Evolutionary conservation across 2,113 vertebrate genomes (phyloP).

Genomic region (Hirundichthys speculiger): DNA sequence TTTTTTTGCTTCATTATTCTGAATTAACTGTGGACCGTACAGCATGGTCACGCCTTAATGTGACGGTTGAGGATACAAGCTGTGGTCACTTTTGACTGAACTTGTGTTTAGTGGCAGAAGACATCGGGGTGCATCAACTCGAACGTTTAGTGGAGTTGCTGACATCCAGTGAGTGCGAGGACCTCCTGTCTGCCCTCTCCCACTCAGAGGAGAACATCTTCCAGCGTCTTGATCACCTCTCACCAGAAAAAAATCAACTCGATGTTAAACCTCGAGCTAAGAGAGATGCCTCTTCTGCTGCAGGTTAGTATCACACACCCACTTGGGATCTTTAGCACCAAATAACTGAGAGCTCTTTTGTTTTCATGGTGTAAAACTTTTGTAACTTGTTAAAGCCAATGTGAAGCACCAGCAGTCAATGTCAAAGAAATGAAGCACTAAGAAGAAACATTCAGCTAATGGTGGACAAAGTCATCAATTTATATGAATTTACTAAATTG

Average conservation of each 20-base stretch:
- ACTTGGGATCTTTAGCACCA: too few species aligned
- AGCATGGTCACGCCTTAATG: neutral
- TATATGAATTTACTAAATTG: too few species aligned
- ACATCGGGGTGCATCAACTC: slow-evolving; percentile 71
- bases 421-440: too few species aligned
- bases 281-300: slow-evolving; percentile 38
- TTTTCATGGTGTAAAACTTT: too few species aligned
- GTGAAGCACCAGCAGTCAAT: too few species aligned
- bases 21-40: neutral
- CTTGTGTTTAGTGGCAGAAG: slow-evolving; percentile 62
- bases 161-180: slow-evolving; percentile 71
- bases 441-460: too few species aligned
- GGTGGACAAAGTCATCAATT: too few species aligned
- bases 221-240: slow-evolving; percentile 52
- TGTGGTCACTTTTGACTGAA: neutral
- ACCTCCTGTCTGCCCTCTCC: slow-evolving; percentile 70
- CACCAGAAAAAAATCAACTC: slow-evolving; percentile 62
- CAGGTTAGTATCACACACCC: too few species aligned
- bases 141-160: slow-evolving; percentile 75
- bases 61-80: neutral
- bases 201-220: slow-evolving; percentile 70
- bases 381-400: too few species aligned
- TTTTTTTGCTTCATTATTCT: slow-evolving; percentile 31
- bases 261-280: slow-evolving; percentile 30
- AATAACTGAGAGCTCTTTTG: too few species aligned